Conservation (phyloP, 2,888 invertebrate genomes). For the Agelastica alni region DNA sequence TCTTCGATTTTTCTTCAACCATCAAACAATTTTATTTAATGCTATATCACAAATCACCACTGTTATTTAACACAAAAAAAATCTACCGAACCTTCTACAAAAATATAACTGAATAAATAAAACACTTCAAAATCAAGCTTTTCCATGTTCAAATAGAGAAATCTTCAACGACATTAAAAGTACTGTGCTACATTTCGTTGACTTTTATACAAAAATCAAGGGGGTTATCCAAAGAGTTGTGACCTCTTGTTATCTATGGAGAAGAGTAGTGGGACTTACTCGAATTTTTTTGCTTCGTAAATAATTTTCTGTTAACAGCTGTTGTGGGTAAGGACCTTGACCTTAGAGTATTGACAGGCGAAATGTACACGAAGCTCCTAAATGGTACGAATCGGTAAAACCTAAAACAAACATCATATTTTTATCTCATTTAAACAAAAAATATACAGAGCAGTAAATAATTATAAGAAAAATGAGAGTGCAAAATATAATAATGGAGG, state of each 20-base stretch:
- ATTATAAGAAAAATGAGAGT: too few relatives aligned
- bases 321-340: conserved; percentile 23
- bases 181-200: background rate
- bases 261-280: conserved; percentile 30
- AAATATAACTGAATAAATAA: conserved; percentile 20
- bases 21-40: background rate
- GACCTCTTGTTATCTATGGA: conserved; percentile 12
- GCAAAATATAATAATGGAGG: too few relatives aligned
- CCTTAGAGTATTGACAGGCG: conserved; percentile 13
- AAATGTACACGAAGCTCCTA: conserved; percentile 17
- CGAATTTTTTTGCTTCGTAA: conserved; percentile 30
- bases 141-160: conserved; percentile 13
- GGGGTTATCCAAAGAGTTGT: conserved; percentile 13
- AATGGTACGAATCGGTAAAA: conserved; percentile 15
- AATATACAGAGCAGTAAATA: too few relatives aligned
- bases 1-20: background rate
- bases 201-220: conserved; percentile 14
- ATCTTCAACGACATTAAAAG: conserved; percentile 4
- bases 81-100: conserved; percentile 23
- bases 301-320: conserved; percentile 29
- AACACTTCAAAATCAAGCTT: conserved; percentile 24
- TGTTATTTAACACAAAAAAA: conserved; percentile 14
- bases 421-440: background rate
- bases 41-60: background rate
- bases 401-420: conserved; percentile 9